phyloP scores from a whole-genome alignment of 2,888 invertebrate genomes.

The Reticulitermes lucifugus region DNA sequence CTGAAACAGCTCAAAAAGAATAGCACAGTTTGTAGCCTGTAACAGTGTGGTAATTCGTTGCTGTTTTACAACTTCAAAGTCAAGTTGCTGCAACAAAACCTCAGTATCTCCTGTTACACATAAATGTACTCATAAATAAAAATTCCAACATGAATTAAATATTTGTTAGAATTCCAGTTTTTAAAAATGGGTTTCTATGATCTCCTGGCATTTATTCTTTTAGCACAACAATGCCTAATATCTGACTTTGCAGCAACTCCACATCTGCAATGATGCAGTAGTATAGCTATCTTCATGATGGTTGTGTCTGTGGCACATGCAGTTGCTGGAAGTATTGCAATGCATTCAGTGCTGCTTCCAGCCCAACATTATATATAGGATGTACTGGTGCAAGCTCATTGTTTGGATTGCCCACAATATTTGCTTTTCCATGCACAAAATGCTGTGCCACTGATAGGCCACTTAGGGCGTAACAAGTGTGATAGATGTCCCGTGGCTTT shows the following conservation, averaged over 20 bases:
- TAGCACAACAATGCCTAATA: background rate
- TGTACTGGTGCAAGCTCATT: constrained; percentile 74
- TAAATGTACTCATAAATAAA: background rate
- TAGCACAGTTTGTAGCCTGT: background rate
- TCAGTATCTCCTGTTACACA: background rate
- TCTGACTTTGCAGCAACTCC: background rate
- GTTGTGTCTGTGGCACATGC: constrained; percentile 41
- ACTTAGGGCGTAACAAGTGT: constrained; percentile 96
- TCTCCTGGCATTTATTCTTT: background rate
- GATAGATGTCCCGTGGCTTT: constrained; percentile 92
- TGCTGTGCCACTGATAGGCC: constrained; percentile 95
- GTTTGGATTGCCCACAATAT: constrained; percentile 77
- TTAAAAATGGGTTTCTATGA: constrained; percentile 18
- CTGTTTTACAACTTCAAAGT: background rate
- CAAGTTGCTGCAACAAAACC: background rate
- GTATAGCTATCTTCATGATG: background rate
- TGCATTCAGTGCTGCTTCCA: constrained; percentile 70
- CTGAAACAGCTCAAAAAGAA: background rate
- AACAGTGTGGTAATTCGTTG: background rate
- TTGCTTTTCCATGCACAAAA: constrained; percentile 56
- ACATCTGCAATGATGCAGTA: background rate
- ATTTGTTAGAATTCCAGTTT: constrained; percentile 19
- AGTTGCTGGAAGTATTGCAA: constrained; percentile 64
- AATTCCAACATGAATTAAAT: constrained; percentile 9
- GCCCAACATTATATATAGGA: constrained; percentile 85